Base-by-base conservation (phyloP, 2,797 vertebrate species). In the Phrynocephalus guinanensis region DNA sequence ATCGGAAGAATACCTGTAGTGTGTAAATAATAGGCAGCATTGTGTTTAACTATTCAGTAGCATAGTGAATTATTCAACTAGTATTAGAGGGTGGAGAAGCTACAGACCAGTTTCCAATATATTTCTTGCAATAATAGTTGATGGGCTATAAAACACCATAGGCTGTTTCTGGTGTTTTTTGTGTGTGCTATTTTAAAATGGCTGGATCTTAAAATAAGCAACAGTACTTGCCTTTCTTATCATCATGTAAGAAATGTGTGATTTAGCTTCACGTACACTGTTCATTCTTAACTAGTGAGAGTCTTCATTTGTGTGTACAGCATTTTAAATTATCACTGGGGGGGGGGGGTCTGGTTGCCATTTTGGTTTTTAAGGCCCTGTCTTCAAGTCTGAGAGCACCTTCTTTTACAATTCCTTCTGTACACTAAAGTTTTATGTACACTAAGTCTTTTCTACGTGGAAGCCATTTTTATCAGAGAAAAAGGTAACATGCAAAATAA, bases 31-130 rank as follows among this genome's bases (percentile, higher is more conserved):
- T 93, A 86, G 79, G 72, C 82, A 28, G 91, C 87, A 28, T 92
- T 88, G 87, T 92, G 76, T 92, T 95, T 94, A 95, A 92, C 89
- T 93, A 93, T 93, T 95, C 81, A 95, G 13, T 84, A 88, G 88
- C 86, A 56, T 83, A 89, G 79, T 95, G 85, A 95, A 94, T 93
- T 0, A 94, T 95, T 95, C 93, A 94, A 87, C 90, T 92, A 71
- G 78, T 68, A 86, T 82, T 50, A 84, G 77, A 71, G 86, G 85
- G 78, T 60, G 44, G 82, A 71, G 60, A 83, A 85, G 85, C 66
- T 87, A 76, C 84, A 85, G 56, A 77, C 79, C 66, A 92, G 87
- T 87, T 68, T 79, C 18, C 91, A 91, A 79, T 76, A 79, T 18
- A 38, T 76, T 52, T 68, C 63, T 85, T 28, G 1, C 63, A 6